Percentiles rank a stretch among this genome's conserved stretches.
Evolutionary conservation across 2,797 vertebrate species (phyloP).

Genomic region (Enteromius treurensis): DNA sequence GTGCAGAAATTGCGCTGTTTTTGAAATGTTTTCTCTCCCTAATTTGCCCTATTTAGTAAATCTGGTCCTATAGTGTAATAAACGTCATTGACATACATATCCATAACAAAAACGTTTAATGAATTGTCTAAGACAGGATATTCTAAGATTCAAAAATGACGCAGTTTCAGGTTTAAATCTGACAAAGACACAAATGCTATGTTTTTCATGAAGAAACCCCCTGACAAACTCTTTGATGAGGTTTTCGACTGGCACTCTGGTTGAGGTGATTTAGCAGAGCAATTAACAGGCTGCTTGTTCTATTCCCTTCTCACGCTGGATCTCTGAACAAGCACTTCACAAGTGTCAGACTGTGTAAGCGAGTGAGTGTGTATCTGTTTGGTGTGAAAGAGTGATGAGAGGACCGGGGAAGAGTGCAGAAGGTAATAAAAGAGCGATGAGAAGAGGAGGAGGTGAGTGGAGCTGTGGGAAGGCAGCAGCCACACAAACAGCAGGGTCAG

Average conservation of each 20-base stretch:
- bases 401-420: constrained; percentile 13
- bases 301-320: constrained; percentile 15
- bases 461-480: constrained; percentile 29
- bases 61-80: background rate
- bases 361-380: constrained; percentile 28
- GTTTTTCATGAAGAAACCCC: background rate
- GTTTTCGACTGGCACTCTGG: constrained; percentile 13
- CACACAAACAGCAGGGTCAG: constrained; percentile 19
- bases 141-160: background rate
- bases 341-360: constrained; percentile 11
- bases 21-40: too few relatives aligned
- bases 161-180: background rate
- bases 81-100: background rate
- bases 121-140: background rate
- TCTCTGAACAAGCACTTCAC: constrained; percentile 40
- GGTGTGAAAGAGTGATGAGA: constrained; percentile 23
- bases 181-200: background rate
- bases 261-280: constrained; percentile 27
- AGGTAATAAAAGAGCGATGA: constrained; percentile 12
- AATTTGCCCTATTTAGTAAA: background rate
- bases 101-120: background rate
- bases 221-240: background rate
- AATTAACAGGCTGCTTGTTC: constrained; percentile 29
- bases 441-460: constrained; percentile 21
- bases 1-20: background rate